Base-by-base conservation (phyloP, 2,888 invertebrate species). In the Folsomia manolachei region DNA sequence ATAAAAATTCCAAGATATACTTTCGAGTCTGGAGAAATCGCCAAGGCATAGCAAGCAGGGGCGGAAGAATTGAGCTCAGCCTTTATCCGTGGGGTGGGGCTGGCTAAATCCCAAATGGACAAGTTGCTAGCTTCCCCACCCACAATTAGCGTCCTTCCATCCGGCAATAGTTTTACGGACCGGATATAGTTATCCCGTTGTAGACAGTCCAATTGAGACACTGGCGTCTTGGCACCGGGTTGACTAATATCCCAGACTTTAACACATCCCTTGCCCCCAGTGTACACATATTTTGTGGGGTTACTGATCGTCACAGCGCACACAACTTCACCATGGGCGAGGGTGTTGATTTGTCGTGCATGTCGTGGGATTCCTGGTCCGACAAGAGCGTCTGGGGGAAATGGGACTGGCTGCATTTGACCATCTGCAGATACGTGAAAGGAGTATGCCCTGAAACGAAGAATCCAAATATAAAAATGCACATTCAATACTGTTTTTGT, bases 181-280 rank as follows among this genome's bases (percentile, higher is more conserved):
- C 96, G 88, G 81, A 97, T 96, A 86, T 97, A 97, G 86, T 95
- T 95, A 85, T 96, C 95, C 80, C 94, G 87, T 90, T 95, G 94
- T 88, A 95, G 87, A 85, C 96, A 96, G 85, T 96, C 95, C 79
- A 96, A 87, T 83, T 95, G 94, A 75, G 94, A 93, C 76, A 96
- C 92, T 69, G 95, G 94, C 82, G 90, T 91, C 84, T 94, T 94
- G 81, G 88, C 89, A 76, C 90, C 91, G 27, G 93, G 92, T 83
- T 94, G 94, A 85, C 92, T 91, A 84, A 95, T 95, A 86, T 96
- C 95, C 96, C 96, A 96, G 74, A 97, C 95, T 86, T 97, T 97
- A 81, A 97, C 97, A 86, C 96, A 94, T 76, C 97, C 96, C 86
- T 95, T 96, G 81, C 95, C 96, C 63, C 95, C 97, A 1, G 97